Conservation (phyloP, 2,113 vertebrate species). For the Rhabdornis inornatus region DNA sequence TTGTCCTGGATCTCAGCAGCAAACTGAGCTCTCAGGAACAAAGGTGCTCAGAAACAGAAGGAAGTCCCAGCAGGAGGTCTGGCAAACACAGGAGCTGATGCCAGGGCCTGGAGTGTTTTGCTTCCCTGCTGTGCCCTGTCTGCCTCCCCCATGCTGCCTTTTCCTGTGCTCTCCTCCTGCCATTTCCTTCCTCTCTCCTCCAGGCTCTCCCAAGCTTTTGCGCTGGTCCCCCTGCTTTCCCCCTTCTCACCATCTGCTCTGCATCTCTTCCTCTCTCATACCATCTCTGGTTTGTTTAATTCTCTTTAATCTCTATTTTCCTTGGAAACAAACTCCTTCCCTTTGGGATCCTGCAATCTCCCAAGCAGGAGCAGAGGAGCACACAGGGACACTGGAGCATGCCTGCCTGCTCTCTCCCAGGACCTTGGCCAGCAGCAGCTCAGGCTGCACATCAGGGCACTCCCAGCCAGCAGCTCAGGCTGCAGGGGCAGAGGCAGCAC, state of each 20-base stretch:
- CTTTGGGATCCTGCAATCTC: accelerated
- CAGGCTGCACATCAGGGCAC: accelerated
- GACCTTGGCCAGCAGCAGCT: background rate
- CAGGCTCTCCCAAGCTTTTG: background rate
- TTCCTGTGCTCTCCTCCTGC: background rate
- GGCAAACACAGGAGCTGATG: background rate
- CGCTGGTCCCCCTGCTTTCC: background rate
- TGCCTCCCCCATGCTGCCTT: background rate
- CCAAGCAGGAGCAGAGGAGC: background rate
- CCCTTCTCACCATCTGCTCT: background rate
- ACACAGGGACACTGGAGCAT: accelerated
- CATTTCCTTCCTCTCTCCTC: slow-evolving; percentile 3
- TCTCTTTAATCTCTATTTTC: slow-evolving; percentile 49
- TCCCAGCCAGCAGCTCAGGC: background rate
- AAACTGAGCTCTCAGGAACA: slow-evolving; percentile 18
- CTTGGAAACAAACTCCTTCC: slow-evolving; percentile 8
- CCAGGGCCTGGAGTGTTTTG: background rate
- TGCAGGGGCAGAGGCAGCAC: background rate
- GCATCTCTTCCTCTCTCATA: background rate
- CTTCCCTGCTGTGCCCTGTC: background rate
- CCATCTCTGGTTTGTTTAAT: slow-evolving; percentile 35
- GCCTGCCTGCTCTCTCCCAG: background rate
- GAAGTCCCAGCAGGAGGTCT: background rate
- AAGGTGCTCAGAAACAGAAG: slow-evolving; percentile 19
- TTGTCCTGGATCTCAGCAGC: background rate